Evolutionary conservation across 2,888 invertebrate species (phyloP).

Genomic region (Apodemia hepburni): DNA sequence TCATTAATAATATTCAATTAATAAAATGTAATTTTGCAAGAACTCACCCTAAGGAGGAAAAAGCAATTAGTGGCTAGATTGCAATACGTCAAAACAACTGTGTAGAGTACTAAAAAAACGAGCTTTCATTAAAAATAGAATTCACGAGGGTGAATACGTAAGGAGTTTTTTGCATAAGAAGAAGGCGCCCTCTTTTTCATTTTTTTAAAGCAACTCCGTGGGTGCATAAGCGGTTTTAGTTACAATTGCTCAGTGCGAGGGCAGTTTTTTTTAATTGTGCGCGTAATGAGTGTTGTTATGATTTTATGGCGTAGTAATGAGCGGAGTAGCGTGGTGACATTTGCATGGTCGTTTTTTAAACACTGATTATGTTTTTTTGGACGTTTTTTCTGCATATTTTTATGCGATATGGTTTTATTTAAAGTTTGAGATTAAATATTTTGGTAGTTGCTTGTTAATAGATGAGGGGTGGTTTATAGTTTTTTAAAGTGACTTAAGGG

Average conservation of each 20-base stretch:
- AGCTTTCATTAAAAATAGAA: slow-evolving; percentile 75
- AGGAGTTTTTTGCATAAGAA: slow-evolving; percentile 79
- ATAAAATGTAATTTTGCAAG: slow-evolving; percentile 77
- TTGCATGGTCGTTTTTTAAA: slow-evolving; percentile 68
- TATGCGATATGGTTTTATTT: slow-evolving; percentile 66
- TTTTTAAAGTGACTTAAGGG: slow-evolving; percentile 52
- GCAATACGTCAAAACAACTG: slow-evolving; percentile 80
- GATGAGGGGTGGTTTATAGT: slow-evolving; percentile 61
- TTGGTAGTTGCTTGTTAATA: slow-evolving; percentile 67
- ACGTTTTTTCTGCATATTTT: slow-evolving; percentile 62
- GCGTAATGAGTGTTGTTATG: slow-evolving; percentile 75
- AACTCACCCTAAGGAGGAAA: slow-evolving; percentile 74
- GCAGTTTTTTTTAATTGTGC: slow-evolving; percentile 75
- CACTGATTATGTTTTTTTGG: slow-evolving; percentile 65
- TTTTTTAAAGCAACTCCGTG: slow-evolving; percentile 71
- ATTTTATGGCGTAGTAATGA: slow-evolving; percentile 73
- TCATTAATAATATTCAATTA: slow-evolving; percentile 81
- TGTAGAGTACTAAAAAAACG: slow-evolving; percentile 68
- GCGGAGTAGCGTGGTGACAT: slow-evolving; percentile 64
- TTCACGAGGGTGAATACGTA: slow-evolving; percentile 78
- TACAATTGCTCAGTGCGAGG: slow-evolving; percentile 68
- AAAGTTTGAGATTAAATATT: slow-evolving; percentile 73
- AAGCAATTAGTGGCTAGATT: slow-evolving; percentile 81
- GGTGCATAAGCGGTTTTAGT: slow-evolving; percentile 77
- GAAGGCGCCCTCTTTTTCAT: slow-evolving; percentile 73